These are phyloP conservation scores for Conus ventricosus DNA, from an alignment of 1,140 invertebrate species.

Conservation along the genomic window DNA sequence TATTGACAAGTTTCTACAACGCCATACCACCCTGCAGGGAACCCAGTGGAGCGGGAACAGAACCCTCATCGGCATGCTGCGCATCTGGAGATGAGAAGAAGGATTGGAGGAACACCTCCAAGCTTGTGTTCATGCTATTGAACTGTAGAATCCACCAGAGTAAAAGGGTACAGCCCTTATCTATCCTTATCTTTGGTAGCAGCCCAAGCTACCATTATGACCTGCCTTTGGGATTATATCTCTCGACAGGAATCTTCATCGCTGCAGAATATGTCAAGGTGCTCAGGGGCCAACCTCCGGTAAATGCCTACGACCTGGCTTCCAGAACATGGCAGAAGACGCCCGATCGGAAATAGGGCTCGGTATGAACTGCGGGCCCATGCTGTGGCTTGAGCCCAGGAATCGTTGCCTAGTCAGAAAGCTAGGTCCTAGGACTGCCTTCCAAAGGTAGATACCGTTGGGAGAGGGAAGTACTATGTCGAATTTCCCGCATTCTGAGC, in stretches of 20 bases:
- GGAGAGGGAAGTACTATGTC: background rate
- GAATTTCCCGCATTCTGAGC: background rate
- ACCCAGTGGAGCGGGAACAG: constrained; percentile 44
- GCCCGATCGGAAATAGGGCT: background rate
- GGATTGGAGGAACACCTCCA: constrained; percentile 45
- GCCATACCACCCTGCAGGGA: too few relatives aligned
- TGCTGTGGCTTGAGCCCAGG: background rate
- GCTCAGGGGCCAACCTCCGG: background rate
- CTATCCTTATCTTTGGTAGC: constrained; percentile 45
- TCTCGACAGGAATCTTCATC: background rate
- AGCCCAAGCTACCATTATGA: constrained; percentile 49
- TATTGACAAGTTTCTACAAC: constrained; percentile 36
- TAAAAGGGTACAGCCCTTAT: constrained; percentile 44
- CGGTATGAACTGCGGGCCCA: background rate
- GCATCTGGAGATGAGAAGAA: constrained; percentile 40
- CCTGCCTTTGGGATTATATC: constrained; percentile 35
- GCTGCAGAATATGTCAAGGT: background rate
- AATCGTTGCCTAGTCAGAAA: too few relatives aligned
- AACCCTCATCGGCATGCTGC: constrained; percentile 46
- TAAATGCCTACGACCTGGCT: background rate
- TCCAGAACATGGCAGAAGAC: background rate
- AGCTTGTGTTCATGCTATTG: constrained; percentile 44
- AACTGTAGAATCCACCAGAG: constrained; percentile 45
- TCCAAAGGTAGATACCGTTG: too few relatives aligned
- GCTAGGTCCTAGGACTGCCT: too few relatives aligned